These are phyloP conservation scores for Phymanthus crucifer DNA, from an alignment of 92 coral and sea anemone species.

Conservation along the genomic window DNA sequence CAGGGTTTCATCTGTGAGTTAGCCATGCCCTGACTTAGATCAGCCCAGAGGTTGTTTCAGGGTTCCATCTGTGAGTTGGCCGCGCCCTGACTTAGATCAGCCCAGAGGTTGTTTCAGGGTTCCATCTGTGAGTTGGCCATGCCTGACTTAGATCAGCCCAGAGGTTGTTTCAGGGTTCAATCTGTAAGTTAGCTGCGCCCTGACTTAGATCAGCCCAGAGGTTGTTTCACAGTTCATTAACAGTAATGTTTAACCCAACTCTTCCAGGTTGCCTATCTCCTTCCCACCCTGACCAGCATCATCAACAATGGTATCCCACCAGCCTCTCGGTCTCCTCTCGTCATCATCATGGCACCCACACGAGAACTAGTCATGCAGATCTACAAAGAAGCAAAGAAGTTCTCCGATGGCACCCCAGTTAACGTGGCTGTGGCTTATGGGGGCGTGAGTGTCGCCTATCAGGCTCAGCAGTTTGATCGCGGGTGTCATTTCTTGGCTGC, in stretches of 20 bases:
- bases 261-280: constrained; percentile 80
- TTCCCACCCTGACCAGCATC: constrained; percentile 85
- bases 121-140: too few relatives aligned
- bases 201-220: too few relatives aligned
- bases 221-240: too few relatives aligned
- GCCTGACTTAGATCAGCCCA: too few relatives aligned
- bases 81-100: too few relatives aligned
- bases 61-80: too few relatives aligned
- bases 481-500: constrained; percentile 94
- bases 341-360: constrained; percentile 91
- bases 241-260: not conserved
- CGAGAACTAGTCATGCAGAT: constrained; percentile 95
- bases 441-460: constrained; percentile 90
- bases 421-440: constrained; percentile 85
- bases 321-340: constrained; percentile 81
- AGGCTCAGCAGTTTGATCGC: constrained; percentile 56
- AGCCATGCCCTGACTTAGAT: too few relatives aligned
- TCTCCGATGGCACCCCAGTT: constrained; percentile 80
- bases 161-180: too few relatives aligned
- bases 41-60: too few relatives aligned
- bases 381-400: constrained; percentile 76
- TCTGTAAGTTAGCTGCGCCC: too few relatives aligned
- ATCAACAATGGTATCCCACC: constrained; percentile 67
- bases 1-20: too few relatives aligned
- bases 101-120: too few relatives aligned